Base-by-base conservation (phyloP, 2,797 vertebrate genomes). In the Euphonia xanthogaster region DNA sequence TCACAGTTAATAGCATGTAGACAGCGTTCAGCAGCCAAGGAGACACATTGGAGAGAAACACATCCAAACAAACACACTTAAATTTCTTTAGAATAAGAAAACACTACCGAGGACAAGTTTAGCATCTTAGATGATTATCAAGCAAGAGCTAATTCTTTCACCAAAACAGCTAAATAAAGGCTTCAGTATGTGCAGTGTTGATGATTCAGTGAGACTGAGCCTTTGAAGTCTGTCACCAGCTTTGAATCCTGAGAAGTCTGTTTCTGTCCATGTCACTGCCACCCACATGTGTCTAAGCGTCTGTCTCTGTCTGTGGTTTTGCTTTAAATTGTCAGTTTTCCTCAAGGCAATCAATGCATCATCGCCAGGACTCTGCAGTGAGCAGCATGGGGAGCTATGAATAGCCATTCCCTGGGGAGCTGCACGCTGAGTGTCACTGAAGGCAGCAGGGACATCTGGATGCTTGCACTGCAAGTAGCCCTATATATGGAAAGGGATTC, bases 291-390 rank as follows among this genome's bases (percentile, higher is more conserved):
- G 91, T 71, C 78, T 96, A 85, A 85, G 72, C 0, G 22, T 90
- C 93, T 92, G 77, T 61, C 57, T 77, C 27, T 84, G 80, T 39
- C 86, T 96, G 92, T 94, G 93, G 88, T 93, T 97, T 96, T 80
- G 30, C 81, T 95, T 87, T 93, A 96, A 96, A 97, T 91, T 96
- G 91, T 83, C 75, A 55, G 78, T 83, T 96, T 97, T 94, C 89
- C 72, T 93, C 89, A 31, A 2, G 9, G 72, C 72, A 92, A 95
- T 78, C 91, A 89, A 92, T 85, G 84, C 39, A 57, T 80, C 86
- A 55, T 90, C 3, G 0, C 53, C 50, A 90, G 75, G 58, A 72
- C 82, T 90, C 58, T 47, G 50, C 75, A 91, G 42, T 6, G 42
- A 93, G 7, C 44, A 91, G 50, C 44, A 54, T 37, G 66, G 72